Evolutionary conservation across 2,888 invertebrate species (phyloP).

Genomic region (Gibbula magus): DNA sequence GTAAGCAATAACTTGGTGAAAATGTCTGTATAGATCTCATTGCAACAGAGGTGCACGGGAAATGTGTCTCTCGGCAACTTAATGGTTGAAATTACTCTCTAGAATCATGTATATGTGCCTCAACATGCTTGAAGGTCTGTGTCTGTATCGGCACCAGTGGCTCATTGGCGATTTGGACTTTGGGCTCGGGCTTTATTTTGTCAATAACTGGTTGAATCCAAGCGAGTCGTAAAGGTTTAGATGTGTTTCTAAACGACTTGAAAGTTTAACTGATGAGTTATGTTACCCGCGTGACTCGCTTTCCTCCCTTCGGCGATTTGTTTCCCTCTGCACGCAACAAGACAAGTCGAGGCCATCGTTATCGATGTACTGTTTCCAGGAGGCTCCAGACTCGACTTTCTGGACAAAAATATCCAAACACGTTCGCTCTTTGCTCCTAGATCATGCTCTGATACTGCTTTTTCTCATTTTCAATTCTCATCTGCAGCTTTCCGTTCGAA

Average conservation of each 20-base stretch:
- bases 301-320: neutral
- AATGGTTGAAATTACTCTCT: too few species aligned
- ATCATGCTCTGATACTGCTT: neutral
- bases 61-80: too few species aligned
- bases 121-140: too few species aligned
- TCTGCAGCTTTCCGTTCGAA: neutral
- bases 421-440: neutral
- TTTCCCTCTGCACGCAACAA: neutral
- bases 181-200: too few species aligned
- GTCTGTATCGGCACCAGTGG: too few species aligned
- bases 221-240: too few species aligned
- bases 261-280: conserved; percentile 5
- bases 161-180: too few species aligned
- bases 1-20: too few species aligned
- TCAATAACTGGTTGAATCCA: too few species aligned
- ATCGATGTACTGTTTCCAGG: neutral
- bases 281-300: neutral
- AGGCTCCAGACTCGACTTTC: neutral
- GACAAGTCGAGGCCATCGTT: neutral
- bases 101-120: too few species aligned
- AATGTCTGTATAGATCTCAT: too few species aligned
- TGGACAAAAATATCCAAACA: neutral
- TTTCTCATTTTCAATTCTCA: neutral
- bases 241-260: neutral
- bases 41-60: too few species aligned